Percentiles rank a stretch among this genome's conserved stretches.
These are phyloP conservation scores for Fopius arisanus DNA, from an alignment of 1,140 invertebrate species.

Conservation along the genomic window DNA sequence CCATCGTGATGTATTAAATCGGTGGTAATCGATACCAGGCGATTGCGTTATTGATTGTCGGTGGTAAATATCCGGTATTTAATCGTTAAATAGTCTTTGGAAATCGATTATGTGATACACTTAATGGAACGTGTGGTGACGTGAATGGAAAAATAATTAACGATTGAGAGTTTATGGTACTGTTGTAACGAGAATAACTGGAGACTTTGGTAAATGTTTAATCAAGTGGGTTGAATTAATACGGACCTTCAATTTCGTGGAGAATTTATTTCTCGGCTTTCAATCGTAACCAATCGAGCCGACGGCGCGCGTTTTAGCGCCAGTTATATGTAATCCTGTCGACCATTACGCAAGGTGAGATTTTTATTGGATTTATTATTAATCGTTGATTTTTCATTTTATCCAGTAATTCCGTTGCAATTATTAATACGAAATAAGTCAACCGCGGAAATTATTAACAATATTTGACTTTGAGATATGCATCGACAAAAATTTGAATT, in stretches of 20 bases:
- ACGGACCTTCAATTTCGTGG: not conserved
- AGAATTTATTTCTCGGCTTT: not conserved
- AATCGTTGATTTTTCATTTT: not conserved
- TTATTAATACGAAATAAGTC: too few species aligned
- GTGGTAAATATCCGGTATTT: not conserved
- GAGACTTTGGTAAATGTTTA: not conserved
- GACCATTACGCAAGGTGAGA: slow-evolving; percentile 14
- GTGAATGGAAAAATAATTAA: not conserved
- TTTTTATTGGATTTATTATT: not conserved
- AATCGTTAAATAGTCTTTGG: not conserved
- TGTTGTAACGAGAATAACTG: not conserved
- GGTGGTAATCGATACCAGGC: not conserved
- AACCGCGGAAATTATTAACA: too few species aligned
- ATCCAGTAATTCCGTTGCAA: too few species aligned
- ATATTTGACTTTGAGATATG: too few species aligned
- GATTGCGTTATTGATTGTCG: not conserved
- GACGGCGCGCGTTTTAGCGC: slow-evolving; percentile 12
- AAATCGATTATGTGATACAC: not conserved
- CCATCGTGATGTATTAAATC: not conserved
- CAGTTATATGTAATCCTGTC: slow-evolving; percentile 5
- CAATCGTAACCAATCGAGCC: not conserved
- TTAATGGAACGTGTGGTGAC: not conserved
- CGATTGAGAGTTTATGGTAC: not conserved
- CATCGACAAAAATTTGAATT: too few species aligned
- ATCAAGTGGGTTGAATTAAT: not conserved